A percentile compares a stretch with the other conserved stretches of the same genome.
phyloP scores from a whole-genome alignment of 2,888 invertebrate species.

The Stenolophus ochropezus region DNA sequence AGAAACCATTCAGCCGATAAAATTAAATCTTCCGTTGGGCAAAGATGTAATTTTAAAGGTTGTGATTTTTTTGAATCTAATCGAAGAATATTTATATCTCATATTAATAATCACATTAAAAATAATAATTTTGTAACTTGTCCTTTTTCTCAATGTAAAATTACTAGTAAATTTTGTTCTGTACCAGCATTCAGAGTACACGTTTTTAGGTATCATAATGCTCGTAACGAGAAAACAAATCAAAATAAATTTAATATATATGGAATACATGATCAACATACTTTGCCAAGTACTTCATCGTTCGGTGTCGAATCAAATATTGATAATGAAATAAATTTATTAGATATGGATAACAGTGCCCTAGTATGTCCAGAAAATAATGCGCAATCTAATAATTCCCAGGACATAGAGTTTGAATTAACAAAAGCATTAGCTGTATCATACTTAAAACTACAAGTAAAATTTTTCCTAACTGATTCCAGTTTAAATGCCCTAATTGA shows the following conservation, averaged over 20 bases:
- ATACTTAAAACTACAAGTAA: constrained; percentile 14
- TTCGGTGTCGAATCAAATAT: no score
- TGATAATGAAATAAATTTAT: no score
- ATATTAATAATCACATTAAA: background rate
- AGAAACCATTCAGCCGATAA: background rate
- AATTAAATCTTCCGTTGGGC: background rate
- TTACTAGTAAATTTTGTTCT: background rate
- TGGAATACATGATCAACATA: no score
- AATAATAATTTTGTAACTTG: background rate
- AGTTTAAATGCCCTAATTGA: constrained; percentile 1
- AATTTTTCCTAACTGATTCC: constrained; percentile 9
- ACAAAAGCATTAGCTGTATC: background rate
- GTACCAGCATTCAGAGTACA: background rate
- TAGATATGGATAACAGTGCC: background rate
- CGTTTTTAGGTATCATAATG: background rate
- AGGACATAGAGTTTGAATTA: background rate
- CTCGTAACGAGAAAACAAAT: background rate
- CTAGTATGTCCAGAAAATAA: background rate
- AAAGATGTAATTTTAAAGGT: background rate
- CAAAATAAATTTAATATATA: no score
- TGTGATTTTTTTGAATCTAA: background rate
- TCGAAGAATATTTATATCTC: background rate
- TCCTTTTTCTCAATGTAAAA: background rate
- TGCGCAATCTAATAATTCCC: background rate
- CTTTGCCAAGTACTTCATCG: no score